Conservation (phyloP, 2,888 invertebrate species). For the Selenia dentaria region DNA sequence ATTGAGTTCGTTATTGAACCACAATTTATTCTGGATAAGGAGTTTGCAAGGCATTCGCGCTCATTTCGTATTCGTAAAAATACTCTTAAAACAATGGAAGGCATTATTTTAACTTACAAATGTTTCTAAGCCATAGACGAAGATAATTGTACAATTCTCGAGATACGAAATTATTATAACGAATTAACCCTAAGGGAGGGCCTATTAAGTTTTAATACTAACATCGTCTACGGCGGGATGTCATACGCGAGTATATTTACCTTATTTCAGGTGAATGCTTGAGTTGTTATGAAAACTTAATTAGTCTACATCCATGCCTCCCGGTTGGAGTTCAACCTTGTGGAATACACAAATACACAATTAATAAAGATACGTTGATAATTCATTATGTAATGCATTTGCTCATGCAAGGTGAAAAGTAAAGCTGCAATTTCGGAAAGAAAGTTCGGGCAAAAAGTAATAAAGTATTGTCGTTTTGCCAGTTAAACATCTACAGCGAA, state of each 20-base stretch:
- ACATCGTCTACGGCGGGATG: slow-evolving; percentile 32
- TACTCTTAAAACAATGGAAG: background rate
- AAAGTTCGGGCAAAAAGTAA: no score
- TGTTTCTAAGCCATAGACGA: background rate
- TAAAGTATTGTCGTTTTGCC: no score
- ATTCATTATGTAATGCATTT: no score
- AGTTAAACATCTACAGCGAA: no score
- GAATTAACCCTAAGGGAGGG: background rate
- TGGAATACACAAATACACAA: no score
- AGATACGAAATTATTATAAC: background rate
- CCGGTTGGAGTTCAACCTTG: no score
- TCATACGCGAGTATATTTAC: slow-evolving; percentile 46
- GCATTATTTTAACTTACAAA: background rate
- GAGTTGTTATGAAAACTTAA: slow-evolving; percentile 56
- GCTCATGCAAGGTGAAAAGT: no score
- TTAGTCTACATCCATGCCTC: slow-evolving; percentile 47
- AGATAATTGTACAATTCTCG: background rate
- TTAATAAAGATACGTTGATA: no score
- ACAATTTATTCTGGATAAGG: slow-evolving; percentile 21
- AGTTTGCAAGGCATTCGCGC: background rate
- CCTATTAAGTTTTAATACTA: slow-evolving; percentile 24
- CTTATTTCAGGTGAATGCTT: slow-evolving; percentile 48
- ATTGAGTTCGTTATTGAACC: slow-evolving; percentile 38
- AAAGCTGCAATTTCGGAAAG: no score
- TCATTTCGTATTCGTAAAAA: slow-evolving; percentile 3